Evolutionary conservation across 2,113 vertebrate species (phyloP), one percentile per base, ranked within the genome.

Genomic region (Picathartes gymnocephalus): DNA sequence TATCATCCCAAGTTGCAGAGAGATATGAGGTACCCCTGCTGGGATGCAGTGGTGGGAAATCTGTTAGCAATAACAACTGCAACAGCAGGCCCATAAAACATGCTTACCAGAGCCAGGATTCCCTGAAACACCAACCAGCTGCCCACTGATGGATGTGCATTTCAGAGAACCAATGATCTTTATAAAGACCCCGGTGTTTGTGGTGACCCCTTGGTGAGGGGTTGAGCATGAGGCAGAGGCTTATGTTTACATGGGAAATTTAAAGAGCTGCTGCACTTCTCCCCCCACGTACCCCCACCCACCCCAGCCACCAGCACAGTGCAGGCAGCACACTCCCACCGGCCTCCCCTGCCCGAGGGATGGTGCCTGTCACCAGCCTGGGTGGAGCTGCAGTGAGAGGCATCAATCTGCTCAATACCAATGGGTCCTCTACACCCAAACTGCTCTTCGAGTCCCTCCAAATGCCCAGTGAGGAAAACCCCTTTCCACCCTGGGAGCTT

Each of bases 221-320:
- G 11, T 2, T 0, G 2, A 65, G 31, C 31, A 22, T 0, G 2
- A 11, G 8, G 8, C 23, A 61, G 65, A 60, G 11, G 21, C 8
- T 27, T 10, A 31, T 21, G 31, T 53, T 76, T 48, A 65, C 23
- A 14, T 0, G 1, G 35, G 45, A 42, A 56, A 61, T 70, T 17
- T 7, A 18, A 65, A 48, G 24, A 66, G 4, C 16, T 71, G 37
- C 12, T 35, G 24, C 27, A 39, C 16, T n/a, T 66, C 24, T 35
- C 16, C 51, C 40, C 30, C n/a, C 6, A 24, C 31, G 33, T 25
- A 24, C 9, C 13, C 5, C 61, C 28, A 18, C 50, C 33, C 51
- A 21, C 22, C 18, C 7, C 54, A 39, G 35, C 6, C 58, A 35
- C 3, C 22, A 84, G 69, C 51, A 33, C 15, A 33, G 31, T 3